phyloP scores from a whole-genome alignment of 2,888 invertebrate species.

The Cephus sareptanus region DNA sequence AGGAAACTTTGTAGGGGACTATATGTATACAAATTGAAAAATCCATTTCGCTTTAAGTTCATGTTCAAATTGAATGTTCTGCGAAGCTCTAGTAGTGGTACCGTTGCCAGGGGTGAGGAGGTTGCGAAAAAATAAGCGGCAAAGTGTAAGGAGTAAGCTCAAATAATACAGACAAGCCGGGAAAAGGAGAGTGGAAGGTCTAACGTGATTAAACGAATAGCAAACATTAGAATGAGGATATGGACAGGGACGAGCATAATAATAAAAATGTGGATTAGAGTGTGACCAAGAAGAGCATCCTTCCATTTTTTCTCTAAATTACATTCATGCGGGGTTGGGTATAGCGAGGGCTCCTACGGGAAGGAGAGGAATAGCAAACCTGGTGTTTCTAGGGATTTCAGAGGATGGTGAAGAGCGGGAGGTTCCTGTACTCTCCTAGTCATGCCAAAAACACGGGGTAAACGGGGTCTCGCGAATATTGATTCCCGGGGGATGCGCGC shows the following conservation, averaged over 20 bases:
- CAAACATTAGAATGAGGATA: slow-evolving; percentile 2
- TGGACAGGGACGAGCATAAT: slow-evolving; percentile 23
- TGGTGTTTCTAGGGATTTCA: too few species aligned
- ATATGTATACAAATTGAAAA: slow-evolving; percentile 67
- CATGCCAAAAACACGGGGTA: slow-evolving; percentile 38
- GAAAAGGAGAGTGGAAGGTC: slow-evolving; percentile 13
- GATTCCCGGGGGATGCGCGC: slow-evolving; percentile 65
- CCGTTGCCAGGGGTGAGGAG: slow-evolving; percentile 5
- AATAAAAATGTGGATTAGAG: slow-evolving; percentile 19
- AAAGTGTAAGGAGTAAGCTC: slow-evolving; percentile 24
- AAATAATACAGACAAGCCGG: slow-evolving; percentile 30
- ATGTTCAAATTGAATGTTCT: slow-evolving; percentile 73
- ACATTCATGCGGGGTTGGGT: slow-evolving; percentile 58
- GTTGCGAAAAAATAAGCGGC: slow-evolving; percentile 14
- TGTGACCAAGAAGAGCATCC: slow-evolving; percentile 47
- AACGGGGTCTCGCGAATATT: slow-evolving; percentile 62
- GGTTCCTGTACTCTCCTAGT: slow-evolving; percentile 12
- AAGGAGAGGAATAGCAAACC: slow-evolving; percentile 31
- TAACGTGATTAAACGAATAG: too few species aligned
- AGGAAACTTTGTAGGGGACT: slow-evolving; percentile 35
- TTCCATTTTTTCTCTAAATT: slow-evolving; percentile 54
- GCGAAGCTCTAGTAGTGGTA: slow-evolving; percentile 64
- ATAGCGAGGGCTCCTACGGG: slow-evolving; percentile 48
- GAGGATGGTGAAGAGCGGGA: slow-evolving; percentile 18
- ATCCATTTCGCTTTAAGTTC: slow-evolving; percentile 73